Percentiles rank a stretch among this genome's conserved stretches.
phyloP scores from a whole-genome alignment of 53 echinoderm and acorn worm species.

The Echinarachnius parma region DNA sequence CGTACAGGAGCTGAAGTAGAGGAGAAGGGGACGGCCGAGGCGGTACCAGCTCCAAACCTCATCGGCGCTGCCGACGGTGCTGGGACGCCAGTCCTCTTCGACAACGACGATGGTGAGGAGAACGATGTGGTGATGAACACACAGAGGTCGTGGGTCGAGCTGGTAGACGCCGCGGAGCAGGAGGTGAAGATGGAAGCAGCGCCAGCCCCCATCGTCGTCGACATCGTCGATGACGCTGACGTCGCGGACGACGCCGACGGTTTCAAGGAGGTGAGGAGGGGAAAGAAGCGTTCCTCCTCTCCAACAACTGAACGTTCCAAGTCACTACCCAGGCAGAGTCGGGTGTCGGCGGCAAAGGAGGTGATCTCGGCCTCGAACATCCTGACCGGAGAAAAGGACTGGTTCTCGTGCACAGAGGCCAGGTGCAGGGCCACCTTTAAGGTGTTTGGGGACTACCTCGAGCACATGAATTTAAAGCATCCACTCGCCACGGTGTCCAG shows the following conservation, averaged over 20 bases:
- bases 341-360: neutral
- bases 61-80: too few species aligned
- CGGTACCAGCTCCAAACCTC: too few species aligned
- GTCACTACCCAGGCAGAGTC: too few species aligned
- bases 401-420: conserved; percentile 7
- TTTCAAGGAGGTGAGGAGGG: too few species aligned
- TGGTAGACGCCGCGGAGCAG: neutral
- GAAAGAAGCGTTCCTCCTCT: neutral
- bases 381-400: neutral
- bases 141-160: too few species aligned
- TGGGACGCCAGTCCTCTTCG: too few species aligned
- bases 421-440: conserved; percentile 3
- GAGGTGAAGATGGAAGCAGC: neutral
- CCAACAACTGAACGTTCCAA: too few species aligned
- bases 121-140: too few species aligned
- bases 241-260: neutral
- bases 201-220: neutral
- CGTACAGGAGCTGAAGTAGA: too few species aligned
- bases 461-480: neutral
- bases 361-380: neutral
- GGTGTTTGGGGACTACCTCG: neutral
- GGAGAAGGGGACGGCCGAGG: too few species aligned
- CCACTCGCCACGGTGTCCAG: neutral
- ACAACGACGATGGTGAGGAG: too few species aligned
- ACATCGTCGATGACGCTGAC: neutral